Conservation (phyloP, 2,113 vertebrate species). For the Lutjanus erythropterus region DNA sequence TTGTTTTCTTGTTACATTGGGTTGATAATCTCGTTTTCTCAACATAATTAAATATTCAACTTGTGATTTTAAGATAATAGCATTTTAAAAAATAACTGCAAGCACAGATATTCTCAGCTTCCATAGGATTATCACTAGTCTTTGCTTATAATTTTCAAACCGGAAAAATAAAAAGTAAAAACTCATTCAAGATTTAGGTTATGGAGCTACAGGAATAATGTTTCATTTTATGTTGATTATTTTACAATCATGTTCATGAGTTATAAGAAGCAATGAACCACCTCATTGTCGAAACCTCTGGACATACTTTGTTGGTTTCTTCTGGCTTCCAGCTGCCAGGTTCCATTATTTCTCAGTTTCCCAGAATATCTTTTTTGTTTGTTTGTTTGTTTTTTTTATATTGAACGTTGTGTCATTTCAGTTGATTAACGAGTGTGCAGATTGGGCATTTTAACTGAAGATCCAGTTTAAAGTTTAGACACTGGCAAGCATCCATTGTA, state of each 20-base stretch:
- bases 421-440: not conserved
- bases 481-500: constrained; percentile 9
- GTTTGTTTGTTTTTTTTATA: too few relatives aligned
- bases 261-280: not conserved
- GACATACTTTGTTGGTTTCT: not conserved
- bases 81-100: too few relatives aligned
- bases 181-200: not conserved
- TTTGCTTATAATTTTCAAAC: not conserved
- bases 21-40: too few relatives aligned
- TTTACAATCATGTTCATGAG: not conserved
- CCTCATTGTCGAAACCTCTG: not conserved
- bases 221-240: not conserved
- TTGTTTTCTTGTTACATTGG: too few relatives aligned
- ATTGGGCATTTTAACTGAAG: not conserved
- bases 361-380: too few relatives aligned
- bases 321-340: not conserved
- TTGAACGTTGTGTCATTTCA: not conserved
- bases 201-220: not conserved
- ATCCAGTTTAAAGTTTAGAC: not conserved
- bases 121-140: not conserved
- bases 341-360: not conserved
- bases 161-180: not conserved
- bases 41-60: too few relatives aligned
- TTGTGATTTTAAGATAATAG: too few relatives aligned
- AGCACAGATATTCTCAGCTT: too few relatives aligned